Percentiles rank a stretch among this genome's conserved stretches.
phyloP scores from a whole-genome alignment of 2,113 vertebrate genomes.

The Sinocyclocheilus anshuiensis region DNA sequence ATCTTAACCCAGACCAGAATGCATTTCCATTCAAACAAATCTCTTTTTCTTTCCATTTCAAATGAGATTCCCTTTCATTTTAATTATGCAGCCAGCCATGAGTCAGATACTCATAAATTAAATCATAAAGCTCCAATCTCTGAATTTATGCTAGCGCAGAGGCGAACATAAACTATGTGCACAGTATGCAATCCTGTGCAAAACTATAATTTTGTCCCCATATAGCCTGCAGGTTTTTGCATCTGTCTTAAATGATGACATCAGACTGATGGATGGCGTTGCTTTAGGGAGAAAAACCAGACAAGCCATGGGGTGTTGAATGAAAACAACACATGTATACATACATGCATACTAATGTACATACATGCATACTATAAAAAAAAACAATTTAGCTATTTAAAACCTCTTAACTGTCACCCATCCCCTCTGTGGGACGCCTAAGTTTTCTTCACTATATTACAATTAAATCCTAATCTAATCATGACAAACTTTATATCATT shows the following conservation, averaged over 20 bases:
- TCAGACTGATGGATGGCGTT: conserved; percentile 14
- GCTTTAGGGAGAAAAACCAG: conserved; percentile 17
- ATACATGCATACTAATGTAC: conserved; percentile 28
- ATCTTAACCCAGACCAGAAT: background rate
- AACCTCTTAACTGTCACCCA: background rate
- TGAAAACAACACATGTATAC: conserved; percentile 5
- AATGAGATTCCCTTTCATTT: conserved; percentile 38
- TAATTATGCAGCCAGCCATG: conserved; percentile 39
- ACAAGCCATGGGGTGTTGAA: conserved; percentile 10
- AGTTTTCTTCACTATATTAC: too few species aligned
- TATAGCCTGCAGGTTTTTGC: background rate
- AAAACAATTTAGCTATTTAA: background rate
- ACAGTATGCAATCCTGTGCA: conserved; percentile 13
- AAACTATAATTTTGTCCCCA: background rate
- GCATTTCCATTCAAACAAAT: conserved; percentile 18
- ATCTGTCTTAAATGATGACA: conserved; percentile 17
- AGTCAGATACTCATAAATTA: conserved; percentile 34
- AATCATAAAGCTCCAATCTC: conserved; percentile 19
- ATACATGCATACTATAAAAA: background rate
- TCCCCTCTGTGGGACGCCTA: too few species aligned
- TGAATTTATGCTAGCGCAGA: conserved; percentile 15
- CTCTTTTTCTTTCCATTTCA: conserved; percentile 21
- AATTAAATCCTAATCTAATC: too few species aligned
- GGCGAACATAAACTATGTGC: conserved; percentile 13
- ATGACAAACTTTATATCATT: too few species aligned